Base-by-base conservation (phyloP, 2,113 vertebrate species). In the Loxodonta africana region DNA sequence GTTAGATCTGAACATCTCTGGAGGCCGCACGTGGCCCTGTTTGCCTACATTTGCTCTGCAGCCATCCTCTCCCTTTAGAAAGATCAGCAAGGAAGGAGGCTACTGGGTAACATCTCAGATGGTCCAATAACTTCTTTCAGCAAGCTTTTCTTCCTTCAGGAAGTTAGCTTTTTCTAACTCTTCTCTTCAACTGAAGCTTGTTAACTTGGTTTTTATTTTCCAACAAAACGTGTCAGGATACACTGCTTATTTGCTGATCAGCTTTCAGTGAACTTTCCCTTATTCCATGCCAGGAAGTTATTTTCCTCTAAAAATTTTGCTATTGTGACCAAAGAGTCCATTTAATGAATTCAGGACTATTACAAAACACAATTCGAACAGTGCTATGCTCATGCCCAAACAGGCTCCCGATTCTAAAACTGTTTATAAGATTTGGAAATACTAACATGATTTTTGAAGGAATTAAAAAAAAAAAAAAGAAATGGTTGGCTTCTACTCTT, bases 401-500 rank as follows among this genome's bases (percentile, higher is more conserved):
- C 62, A 76, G 11, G 26, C 73, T 65, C 90, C 84, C 94, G 93
- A 97, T 97, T 98, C 88, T 60, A 94, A 93, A 18, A 23, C 85
- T 87, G 94, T 74, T 90, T 92, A 97, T 97, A 95, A 97, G 88
- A 97, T 97, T 98, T 97, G 74, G 83, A 95, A 94, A 97, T 96
- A 88, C 78, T 97, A 98, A 83, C 30, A 6, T 90, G 53, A 94
- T 89, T 98, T 98, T 97, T 97, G 30, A 57, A 82, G 60, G 67
- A 97, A 96, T 94, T 33, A 77, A 97, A 98, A 97, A 97, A 37
- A 37, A 37, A 37, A 37, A 96, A 97, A 97, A 95, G 96, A 97
- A 88, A 97, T 30, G 48, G 5, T 1, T 96, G 83, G 95, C 80
- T 86, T 96, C 96, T 83, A 86, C 51, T 95, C 95, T 95, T 87